phyloP scores from a whole-genome alignment of 2,113 vertebrate genomes.

The Ochotona curzoniae region DNA sequence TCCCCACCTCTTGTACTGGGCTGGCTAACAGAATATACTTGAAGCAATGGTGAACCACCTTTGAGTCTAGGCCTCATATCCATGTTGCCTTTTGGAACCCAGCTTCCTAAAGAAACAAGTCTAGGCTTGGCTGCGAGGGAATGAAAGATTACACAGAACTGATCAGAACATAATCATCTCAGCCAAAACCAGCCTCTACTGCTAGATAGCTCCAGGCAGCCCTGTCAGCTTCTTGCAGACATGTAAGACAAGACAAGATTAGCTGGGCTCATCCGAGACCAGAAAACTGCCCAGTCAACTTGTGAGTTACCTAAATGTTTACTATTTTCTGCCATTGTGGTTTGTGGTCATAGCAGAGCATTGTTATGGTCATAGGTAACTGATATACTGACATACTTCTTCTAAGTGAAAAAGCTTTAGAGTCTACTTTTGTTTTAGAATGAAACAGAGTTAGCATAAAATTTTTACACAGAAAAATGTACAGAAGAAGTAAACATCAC shows the following conservation, averaged over 20 bases:
- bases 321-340: neutral
- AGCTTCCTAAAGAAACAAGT: neutral
- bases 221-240: neutral
- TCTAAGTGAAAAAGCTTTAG: neutral
- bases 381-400: neutral
- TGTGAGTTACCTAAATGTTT: neutral
- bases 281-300: neutral
- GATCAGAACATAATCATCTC: neutral
- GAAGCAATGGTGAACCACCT: neutral
- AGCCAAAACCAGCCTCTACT: neutral
- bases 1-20: neutral
- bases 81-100: neutral
- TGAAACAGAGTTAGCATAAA: conserved; percentile 18
- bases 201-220: neutral
- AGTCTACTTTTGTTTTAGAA: conserved; percentile 50
- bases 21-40: neutral
- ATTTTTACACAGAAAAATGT: neutral
- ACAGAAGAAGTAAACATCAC: neutral
- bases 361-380: neutral
- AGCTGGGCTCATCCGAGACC: neutral
- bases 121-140: neutral
- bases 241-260: neutral
- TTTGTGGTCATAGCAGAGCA: neutral
- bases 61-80: neutral
- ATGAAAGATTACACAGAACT: neutral